Evolutionary conservation across 2,113 vertebrate species (phyloP).

Genomic region (Cricetomys ansorgei): DNA sequence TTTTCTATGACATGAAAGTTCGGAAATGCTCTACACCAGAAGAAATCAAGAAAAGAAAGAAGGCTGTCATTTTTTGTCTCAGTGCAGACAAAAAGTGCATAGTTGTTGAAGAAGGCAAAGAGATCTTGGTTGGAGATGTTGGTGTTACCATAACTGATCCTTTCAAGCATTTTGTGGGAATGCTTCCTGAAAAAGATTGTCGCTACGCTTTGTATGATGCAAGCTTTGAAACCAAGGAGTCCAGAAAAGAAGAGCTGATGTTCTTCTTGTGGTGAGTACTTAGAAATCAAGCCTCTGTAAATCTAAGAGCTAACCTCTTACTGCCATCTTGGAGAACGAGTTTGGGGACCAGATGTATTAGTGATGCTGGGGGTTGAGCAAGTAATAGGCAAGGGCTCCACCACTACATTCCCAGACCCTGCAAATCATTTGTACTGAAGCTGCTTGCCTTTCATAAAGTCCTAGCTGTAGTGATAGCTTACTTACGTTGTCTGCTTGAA

Average conservation of each 20-base stretch:
- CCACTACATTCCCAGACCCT: background rate
- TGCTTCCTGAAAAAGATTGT: conserved; percentile 90
- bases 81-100: conserved; percentile 90
- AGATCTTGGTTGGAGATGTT: conserved; percentile 90
- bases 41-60: conserved; percentile 95
- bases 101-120: conserved; percentile 89
- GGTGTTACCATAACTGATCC: conserved; percentile 92
- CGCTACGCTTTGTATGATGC: conserved; percentile 89
- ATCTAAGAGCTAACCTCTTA: background rate
- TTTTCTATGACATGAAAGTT: conserved; percentile 91
- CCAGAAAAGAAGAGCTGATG: conserved; percentile 90
- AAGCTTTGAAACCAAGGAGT: conserved; percentile 89
- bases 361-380: background rate
- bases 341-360: background rate
- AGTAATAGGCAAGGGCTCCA: background rate
- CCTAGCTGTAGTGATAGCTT: background rate
- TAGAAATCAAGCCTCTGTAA: background rate
- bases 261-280: conserved; percentile 89
- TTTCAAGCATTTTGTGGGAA: conserved; percentile 90
- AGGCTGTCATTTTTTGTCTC: conserved; percentile 90
- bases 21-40: conserved; percentile 92
- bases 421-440: background rate
- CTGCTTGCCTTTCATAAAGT: background rate
- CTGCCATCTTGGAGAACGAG: background rate
- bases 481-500: background rate